Percentiles rank a stretch among this genome's conserved stretches.
phyloP scores from a whole-genome alignment of 2,113 vertebrate genomes.

The Epinephelus fuscoguttatus region DNA sequence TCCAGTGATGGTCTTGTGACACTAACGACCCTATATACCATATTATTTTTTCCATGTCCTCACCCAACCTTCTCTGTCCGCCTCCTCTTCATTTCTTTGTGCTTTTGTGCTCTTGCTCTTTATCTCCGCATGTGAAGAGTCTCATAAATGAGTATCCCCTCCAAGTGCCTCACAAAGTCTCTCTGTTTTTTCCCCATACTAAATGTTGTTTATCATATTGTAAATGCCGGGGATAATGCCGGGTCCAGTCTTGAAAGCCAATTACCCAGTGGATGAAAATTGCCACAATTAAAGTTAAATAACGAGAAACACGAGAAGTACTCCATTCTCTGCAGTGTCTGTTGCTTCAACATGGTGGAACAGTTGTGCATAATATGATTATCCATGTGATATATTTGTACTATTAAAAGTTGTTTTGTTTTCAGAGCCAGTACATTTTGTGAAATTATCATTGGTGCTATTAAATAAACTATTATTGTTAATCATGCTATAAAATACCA shows the following conservation, averaged over 20 bases:
- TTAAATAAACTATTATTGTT: neutral
- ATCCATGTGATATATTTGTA: neutral
- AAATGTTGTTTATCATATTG: conserved; percentile 20
- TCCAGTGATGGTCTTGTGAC: neutral
- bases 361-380: conserved; percentile 2
- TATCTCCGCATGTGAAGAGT: neutral
- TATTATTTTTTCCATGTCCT: neutral
- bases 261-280: conserved; percentile 16
- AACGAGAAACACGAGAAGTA: neutral
- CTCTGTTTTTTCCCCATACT: neutral
- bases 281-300: conserved; percentile 19
- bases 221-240: neutral
- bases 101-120: neutral
- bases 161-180: neutral
- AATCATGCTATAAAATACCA: neutral
- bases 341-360: neutral
- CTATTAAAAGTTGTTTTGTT: neutral
- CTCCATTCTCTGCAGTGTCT: neutral
- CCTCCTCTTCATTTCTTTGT: neutral
- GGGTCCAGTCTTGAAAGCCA: conserved; percentile 3
- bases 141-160: neutral
- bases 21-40: no score
- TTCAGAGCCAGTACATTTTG: neutral
- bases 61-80: neutral
- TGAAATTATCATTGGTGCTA: neutral